phyloP scores from a whole-genome alignment of 2,888 invertebrate genomes.

The Enchytraeus crypticus region DNA sequence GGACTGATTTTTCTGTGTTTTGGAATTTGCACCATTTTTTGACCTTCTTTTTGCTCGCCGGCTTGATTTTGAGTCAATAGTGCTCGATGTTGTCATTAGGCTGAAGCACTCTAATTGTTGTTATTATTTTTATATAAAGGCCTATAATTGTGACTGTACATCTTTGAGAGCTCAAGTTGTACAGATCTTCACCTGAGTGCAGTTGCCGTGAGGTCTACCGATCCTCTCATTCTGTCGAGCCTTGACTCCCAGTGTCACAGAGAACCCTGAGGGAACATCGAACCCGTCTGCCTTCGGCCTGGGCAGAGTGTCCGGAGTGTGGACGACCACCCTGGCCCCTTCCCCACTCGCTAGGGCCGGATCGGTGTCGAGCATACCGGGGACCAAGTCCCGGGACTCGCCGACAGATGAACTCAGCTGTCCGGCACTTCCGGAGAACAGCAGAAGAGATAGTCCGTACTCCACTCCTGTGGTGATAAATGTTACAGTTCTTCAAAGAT shows the following conservation, averaged over 20 bases:
- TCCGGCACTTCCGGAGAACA: constrained; percentile 29
- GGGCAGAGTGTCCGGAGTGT: constrained; percentile 26
- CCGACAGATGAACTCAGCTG: constrained; percentile 10
- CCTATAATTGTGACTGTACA: no score
- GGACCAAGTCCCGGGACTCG: constrained; percentile 7
- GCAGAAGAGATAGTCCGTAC: constrained; percentile 27
- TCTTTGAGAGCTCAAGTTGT: no score
- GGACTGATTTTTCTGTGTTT: no score
- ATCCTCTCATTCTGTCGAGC: constrained; percentile 28
- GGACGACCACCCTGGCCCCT: constrained; percentile 29
- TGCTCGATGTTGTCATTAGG: no score
- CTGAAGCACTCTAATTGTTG: no score
- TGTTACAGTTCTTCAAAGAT: no score
- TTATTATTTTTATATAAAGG: no score
- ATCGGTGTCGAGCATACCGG: constrained; percentile 24
- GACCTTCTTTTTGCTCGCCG: no score
- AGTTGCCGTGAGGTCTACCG: constrained; percentile 28
- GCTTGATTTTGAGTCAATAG: no score
- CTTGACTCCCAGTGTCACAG: constrained; percentile 28
- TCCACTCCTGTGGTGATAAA: constrained; percentile 25
- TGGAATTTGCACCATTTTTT: no score
- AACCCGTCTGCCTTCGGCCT: constrained; percentile 27
- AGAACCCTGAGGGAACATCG: constrained; percentile 28
- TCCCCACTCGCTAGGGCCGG: constrained; percentile 26
- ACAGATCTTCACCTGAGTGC: no score